Evolutionary conservation across 2,797 vertebrate species (phyloP).

Genomic region (Sternarchorhynchus goeldii): DNA sequence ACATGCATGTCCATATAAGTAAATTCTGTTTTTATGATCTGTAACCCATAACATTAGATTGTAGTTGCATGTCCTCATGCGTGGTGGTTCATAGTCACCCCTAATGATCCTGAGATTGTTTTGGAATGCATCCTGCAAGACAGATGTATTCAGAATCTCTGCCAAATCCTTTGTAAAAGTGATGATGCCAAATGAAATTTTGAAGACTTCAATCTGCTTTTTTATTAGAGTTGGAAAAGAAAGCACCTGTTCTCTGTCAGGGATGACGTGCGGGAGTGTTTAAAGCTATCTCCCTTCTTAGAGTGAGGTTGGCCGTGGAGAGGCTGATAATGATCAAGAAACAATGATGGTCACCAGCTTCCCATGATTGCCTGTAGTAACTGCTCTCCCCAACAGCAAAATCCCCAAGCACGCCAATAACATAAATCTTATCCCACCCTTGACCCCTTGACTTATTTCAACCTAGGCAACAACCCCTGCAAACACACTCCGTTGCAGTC

Average conservation of each 20-base stretch:
- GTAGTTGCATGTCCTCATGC: not conserved
- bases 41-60: not conserved
- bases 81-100: not conserved
- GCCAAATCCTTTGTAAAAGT: constrained; percentile 67
- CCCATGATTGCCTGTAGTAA: constrained; percentile 60
- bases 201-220: constrained; percentile 53
- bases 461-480: constrained; percentile 63
- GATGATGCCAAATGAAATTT: constrained; percentile 54
- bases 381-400: constrained; percentile 56
- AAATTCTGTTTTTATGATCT: constrained; percentile 2
- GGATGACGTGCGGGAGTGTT: not conserved
- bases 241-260: constrained; percentile 53
- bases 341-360: constrained; percentile 56
- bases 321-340: constrained; percentile 47
- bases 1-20: constrained; percentile 11
- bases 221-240: constrained; percentile 42
- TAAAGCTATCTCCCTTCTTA: constrained; percentile 7
- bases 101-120: not conserved
- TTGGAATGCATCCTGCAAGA: constrained; percentile 21
- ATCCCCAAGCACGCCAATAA: constrained; percentile 55
- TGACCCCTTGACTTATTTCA: constrained; percentile 75
- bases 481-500: not conserved
- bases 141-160: constrained; percentile 44
- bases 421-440: constrained; percentile 66
- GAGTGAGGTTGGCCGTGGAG: constrained; percentile 54